Evolutionary conservation across 2,888 invertebrate species (phyloP), one percentile per base, ranked within the genome.

Genomic region (Scaptomyza tumidula): DNA sequence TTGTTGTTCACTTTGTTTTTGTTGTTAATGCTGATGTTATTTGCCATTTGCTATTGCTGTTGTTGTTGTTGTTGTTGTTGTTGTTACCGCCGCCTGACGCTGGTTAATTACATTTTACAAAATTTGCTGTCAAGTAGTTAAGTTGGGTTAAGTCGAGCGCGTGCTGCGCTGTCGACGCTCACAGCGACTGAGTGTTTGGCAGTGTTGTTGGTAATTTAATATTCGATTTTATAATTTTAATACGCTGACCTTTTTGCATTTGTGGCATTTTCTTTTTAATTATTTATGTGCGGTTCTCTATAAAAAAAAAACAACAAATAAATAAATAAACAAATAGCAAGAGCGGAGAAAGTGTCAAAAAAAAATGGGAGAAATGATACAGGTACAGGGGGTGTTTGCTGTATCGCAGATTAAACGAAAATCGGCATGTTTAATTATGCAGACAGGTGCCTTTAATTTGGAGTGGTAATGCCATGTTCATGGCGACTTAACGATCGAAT

Each of bases 21-120:
- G 78, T 81, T 76, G 78, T 72, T 78, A 64, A 66, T 80, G 73
- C 71, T 73, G 71, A 68, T 69, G 74, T 71, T 76, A 68, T 78
- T 71, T 68, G 43, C 56, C 59, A 50, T 64, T 62, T 48, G 27
- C 24, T 46, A 16, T 41, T 46, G 41, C 39, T 52, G 62, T 53
- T 65, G 63, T 44, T 44, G 48, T 27, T 50, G 59, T 39, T 67
- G 57, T 9, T 59, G 57, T 52, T 74, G 60, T 52, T 72, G 72
- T 53, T 71, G 60, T 62, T 57, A 50, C 66, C 81, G 57, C 59
- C 64, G 80, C 76, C 86, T 75, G 78, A 71, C 78, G 89, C 80
- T 90, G 90, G 90, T 91, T 91, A 90, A 91, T 91, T 90, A 90
- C 90, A 91, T 90, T 91, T 90, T 90, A 83, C 83, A 88, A 90